phyloP scores from a whole-genome alignment of 2,888 invertebrate genomes.

The Notodonta ziczac region DNA sequence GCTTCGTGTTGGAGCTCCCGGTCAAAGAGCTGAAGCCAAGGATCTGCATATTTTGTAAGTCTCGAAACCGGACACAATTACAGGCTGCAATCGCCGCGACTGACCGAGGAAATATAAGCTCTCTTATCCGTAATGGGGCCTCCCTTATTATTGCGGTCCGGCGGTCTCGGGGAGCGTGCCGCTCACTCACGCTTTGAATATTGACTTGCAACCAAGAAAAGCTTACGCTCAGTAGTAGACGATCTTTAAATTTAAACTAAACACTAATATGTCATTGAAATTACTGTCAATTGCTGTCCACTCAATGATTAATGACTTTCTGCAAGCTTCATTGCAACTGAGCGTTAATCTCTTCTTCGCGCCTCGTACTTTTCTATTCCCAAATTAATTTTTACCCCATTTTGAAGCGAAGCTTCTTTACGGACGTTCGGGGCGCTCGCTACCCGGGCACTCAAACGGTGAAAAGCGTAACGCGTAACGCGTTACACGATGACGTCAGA shows the following conservation, averaged over 20 bases:
- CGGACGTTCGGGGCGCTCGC: too few relatives aligned
- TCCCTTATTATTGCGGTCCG: conserved; percentile 72
- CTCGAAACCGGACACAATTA: conserved; percentile 76
- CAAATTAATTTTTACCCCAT: not conserved
- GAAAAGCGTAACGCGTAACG: too few relatives aligned
- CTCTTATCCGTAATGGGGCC: conserved; percentile 67
- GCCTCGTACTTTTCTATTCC: not conserved
- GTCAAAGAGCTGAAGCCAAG: conserved; percentile 32
- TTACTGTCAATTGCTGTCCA: too few relatives aligned
- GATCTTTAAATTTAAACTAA: too few relatives aligned
- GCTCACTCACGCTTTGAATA: conserved; percentile 22
- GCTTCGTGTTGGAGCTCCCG: conserved; percentile 38
- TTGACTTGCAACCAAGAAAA: conserved; percentile 49
- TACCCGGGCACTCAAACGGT: too few relatives aligned
- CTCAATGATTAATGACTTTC: too few relatives aligned
- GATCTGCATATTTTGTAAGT: conserved; percentile 51
- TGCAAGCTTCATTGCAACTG: too few relatives aligned
- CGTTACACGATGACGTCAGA: too few relatives aligned
- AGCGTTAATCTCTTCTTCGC: not conserved
- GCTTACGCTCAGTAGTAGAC: too few relatives aligned
- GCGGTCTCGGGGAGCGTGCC: conserved; percentile 19
- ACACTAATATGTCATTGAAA: too few relatives aligned
- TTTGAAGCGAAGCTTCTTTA: too few relatives aligned
- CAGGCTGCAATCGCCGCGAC: conserved; percentile 67
- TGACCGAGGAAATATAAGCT: conserved; percentile 70